Conservation (phyloP, 2,797 vertebrate genomes). For the Melopsittacus undulatus region DNA sequence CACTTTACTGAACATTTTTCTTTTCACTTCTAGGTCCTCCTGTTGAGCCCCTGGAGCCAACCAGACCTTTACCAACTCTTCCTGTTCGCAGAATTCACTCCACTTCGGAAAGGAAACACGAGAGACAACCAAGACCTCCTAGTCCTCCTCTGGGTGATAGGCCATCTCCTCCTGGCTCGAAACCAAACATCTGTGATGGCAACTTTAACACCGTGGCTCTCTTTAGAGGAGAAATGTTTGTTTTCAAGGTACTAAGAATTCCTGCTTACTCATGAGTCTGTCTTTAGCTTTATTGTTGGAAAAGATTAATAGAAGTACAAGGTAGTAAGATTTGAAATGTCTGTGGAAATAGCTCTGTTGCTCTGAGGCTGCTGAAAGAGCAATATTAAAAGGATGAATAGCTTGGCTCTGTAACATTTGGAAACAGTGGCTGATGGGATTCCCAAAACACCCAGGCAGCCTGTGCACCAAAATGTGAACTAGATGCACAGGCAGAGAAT, state of each 20-base stretch:
- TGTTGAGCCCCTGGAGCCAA: slow-evolving; percentile 92
- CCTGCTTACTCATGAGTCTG: background rate
- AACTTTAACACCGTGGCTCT: slow-evolving; percentile 98
- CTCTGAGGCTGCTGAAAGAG: background rate
- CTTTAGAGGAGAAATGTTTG: slow-evolving; percentile 97
- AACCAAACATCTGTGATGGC: slow-evolving; percentile 97
- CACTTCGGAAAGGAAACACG: slow-evolving; percentile 89
- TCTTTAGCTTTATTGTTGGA: background rate
- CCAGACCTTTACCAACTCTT: slow-evolving; percentile 91
- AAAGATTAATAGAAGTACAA: background rate
- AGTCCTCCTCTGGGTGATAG: slow-evolving; percentile 88
- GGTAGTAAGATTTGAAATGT: background rate
- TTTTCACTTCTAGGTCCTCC: slow-evolving; percentile 85
- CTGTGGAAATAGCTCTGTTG: background rate
- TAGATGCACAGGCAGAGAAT: background rate
- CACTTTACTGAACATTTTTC: background rate
- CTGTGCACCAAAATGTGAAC: background rate
- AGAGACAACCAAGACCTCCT: slow-evolving; percentile 85
- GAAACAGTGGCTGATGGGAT: background rate
- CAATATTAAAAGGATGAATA: background rate
- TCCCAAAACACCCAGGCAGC: background rate
- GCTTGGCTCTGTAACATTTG: background rate
- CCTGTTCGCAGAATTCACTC: slow-evolving; percentile 89
- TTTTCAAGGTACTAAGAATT: slow-evolving; percentile 90
- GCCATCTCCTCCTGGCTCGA: slow-evolving; percentile 86